Base-by-base conservation (phyloP, 2,888 invertebrate species). In the Oegoconia quadripuncta region DNA sequence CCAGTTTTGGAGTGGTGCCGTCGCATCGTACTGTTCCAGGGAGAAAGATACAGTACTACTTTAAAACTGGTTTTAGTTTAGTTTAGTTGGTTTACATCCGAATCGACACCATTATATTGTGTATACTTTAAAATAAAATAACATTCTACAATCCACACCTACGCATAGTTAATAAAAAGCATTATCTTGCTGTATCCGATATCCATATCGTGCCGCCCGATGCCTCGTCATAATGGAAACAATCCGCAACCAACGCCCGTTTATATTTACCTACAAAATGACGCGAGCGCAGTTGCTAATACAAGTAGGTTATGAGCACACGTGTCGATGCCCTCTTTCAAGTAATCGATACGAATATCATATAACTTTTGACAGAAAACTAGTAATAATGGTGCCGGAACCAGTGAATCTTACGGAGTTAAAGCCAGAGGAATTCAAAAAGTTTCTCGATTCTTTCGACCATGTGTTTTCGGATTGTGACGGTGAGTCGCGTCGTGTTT, bases 401-500 rank as follows among this genome's bases (percentile, higher is more conserved):
- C 77, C 83, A 18, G 69, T 80, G 50, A 64, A 87, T 52, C 51
- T 91, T 23, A 58, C 71, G 22, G 77, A 80, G 30, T 56, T 90
- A 6, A 59, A 77, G 11, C 63, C 74, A 34, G 69, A 70, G 28
- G 87, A 88, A 29, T 69, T 91, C 11, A 73, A 81, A 46, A 59
- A 67, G 41, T 90, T 91, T 54, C 46, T 93, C 7, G 78, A 90
- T 49, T 90, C 91, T 1, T 90, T 93, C 51, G 94, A 94, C 62
- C 91, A 91, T 51, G 90, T 94, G 34, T 88, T 94, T 42, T 91
- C 92, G 29, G 94, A 94, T 66, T 94, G 94, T 66, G 94, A 94
- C 71, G 94, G 94, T 91, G 68, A 73, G 88, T 26, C 13, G n/a
- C n/a, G n/a, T n/a, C n/a, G n/a, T n/a, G n/a, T n/a, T n/a, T n/a